Base-by-base conservation (phyloP, 1,140 invertebrate species). In the Scaptomyza hsui region DNA sequence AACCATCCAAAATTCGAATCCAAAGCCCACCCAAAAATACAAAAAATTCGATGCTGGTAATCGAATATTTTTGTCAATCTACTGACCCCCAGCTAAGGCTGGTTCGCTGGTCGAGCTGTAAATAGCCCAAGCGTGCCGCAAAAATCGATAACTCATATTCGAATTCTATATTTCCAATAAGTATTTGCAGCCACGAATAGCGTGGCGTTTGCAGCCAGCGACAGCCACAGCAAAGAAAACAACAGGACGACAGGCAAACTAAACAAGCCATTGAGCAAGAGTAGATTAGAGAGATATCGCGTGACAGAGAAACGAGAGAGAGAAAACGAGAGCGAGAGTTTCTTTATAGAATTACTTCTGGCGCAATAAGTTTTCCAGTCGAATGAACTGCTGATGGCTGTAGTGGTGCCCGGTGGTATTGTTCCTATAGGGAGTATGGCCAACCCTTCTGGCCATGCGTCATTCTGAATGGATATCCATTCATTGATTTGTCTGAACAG, bases 341-440 rank as follows among this genome's bases (percentile, higher is more conserved):
- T 88, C 82, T 88, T 88, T 88, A 88, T 88, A 78, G 82, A 88
- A 88, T 88, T 88, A 88, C 82, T 88, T 88, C 82, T 88, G 82
- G 82, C 82, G 82, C 82, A 88, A 72, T 88, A 88, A 78, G 59
- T 88, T 88, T 88, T 88, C 82, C 82, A 88, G 81, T 59, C 70
- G 82, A 88, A 81, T 72, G 78, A 82, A 52, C 78, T 72, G 65
- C 39, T 88, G 78, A 88, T 82, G 83, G 83, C 77, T 82, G 82
- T 57, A 72, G 62, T 32, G 12, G 29, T 51, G 16, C 80, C 68
- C 68, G 70, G 35, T 47, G 70, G 35, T 64, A 52, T 26, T 62
- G 60, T 19, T 15, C 12, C 12, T n/a, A 3, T n/a, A n/a, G 10
- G 42, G 44, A 49, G 51, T 48, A 24, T 29, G 9, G 37, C 5